phyloP scores from a whole-genome alignment of 2,888 invertebrate genomes.

The Aquatica leii region DNA sequence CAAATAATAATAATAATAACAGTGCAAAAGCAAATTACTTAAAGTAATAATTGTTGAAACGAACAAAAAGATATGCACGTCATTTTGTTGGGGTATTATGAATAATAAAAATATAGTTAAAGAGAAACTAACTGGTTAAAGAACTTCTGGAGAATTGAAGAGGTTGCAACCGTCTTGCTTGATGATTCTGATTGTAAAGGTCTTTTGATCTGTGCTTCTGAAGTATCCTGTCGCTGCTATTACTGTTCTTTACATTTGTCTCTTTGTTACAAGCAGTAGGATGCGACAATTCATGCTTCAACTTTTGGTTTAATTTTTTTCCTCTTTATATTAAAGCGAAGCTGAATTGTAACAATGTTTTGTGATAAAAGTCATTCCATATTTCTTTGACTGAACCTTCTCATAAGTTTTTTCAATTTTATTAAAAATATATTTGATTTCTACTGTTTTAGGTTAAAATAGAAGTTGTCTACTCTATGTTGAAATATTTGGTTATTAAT shows the following conservation, averaged over 20 bases:
- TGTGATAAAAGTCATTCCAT: conserved; percentile 17
- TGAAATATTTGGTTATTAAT: too few relatives aligned
- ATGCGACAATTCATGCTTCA: conserved; percentile 31
- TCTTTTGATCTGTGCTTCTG: conserved; percentile 43
- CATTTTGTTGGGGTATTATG: background rate
- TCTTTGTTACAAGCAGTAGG: conserved; percentile 37
- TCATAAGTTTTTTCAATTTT: background rate
- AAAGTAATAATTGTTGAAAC: too few relatives aligned
- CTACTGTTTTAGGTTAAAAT: too few relatives aligned
- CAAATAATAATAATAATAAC: too few relatives aligned
- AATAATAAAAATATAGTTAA: conserved; percentile 14
- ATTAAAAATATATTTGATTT: too few relatives aligned
- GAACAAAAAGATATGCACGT: too few relatives aligned
- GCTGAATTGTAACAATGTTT: conserved; percentile 16
- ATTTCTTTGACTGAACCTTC: conserved; percentile 5
- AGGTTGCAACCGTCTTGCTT: conserved; percentile 37
- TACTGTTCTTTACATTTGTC: conserved; percentile 42
- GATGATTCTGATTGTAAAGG: conserved; percentile 40
- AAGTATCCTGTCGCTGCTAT: conserved; percentile 43
- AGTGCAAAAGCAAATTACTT: too few relatives aligned
- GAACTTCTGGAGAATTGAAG: conserved; percentile 32
- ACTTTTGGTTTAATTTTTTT: conserved; percentile 27
- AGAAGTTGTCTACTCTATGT: too few relatives aligned
- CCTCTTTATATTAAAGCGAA: conserved; percentile 19
- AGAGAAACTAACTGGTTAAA: conserved; percentile 27